A percentile compares a stretch with the other conserved stretches of the same genome.
These are phyloP conservation scores for Pitangus sulphuratus DNA, from an alignment of 2,797 vertebrate species.

Conservation along the genomic window DNA sequence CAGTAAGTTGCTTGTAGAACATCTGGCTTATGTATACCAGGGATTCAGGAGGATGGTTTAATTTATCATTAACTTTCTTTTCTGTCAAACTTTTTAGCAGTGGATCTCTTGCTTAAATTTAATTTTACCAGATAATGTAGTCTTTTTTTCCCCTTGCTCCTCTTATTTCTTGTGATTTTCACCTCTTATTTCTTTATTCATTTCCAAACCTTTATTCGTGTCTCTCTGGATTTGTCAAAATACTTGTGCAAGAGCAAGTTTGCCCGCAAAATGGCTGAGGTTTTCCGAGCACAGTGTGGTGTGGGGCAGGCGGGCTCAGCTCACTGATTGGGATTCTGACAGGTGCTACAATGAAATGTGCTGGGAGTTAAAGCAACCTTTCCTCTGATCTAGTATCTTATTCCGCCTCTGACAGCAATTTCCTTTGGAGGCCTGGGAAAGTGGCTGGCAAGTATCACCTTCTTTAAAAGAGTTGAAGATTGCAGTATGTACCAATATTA, in stretches of 20 bases:
- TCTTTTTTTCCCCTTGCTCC: not conserved
- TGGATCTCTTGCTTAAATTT: not conserved
- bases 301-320: accelerated
- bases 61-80: not conserved
- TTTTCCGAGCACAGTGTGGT: accelerated
- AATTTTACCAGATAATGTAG: not conserved
- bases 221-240: not conserved
- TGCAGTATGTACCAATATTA: not conserved
- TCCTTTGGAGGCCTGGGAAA: slow-evolving; percentile 7
- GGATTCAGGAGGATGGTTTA: not conserved
- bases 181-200: not conserved
- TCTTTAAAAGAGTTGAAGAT: not conserved
- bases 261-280: accelerated
- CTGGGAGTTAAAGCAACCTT: not conserved
- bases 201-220: accelerated
- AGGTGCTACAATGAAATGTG: not conserved
- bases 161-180: not conserved
- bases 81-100: not conserved
- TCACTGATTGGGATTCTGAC: not conserved
- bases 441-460: not conserved
- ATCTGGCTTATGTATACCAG: not conserved
- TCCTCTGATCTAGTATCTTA: not conserved
- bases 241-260: accelerated
- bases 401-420: not conserved
- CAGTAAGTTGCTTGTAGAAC: not conserved